Evolutionary conservation across 2,797 vertebrate species (phyloP), one percentile per base, ranked within the genome.

Genomic region (Sitta carolinensis): DNA sequence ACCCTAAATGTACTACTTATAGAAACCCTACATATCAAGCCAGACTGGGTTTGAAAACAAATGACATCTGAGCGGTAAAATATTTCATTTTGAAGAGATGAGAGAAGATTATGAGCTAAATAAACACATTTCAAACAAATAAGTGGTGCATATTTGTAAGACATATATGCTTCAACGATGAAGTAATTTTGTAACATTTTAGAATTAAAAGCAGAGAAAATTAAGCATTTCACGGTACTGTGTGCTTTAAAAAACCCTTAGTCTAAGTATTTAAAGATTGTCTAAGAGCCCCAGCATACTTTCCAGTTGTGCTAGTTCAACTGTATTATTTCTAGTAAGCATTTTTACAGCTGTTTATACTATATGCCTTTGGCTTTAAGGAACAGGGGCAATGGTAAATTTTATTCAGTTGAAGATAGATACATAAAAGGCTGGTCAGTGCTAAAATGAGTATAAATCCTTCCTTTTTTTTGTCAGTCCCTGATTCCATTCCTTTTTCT

Each of bases 1-100:
- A 86, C 85, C 14, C n/a, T 94, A 67, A 97, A 96, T 50, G 34
- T 83, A 32, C 45, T 97, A 38, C 80, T 96, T 62, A 38, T 74
- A 87, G 95, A 95, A 94, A 96, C 58, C 10, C 43, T 95, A 29
- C 59, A 47, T 45, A 84, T 57, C 22, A 95, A 91, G 29, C 59
- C 79, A 58, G 38, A 55, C 11, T n/a, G 52, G 27, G 30, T 90
- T 88, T 88, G 78, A 84, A 93, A 91, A 48, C 6, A 57, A 63
- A 42, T 70, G 8, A 61, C 21, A 87, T 52, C 75, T 79, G 42
- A 90, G 42, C 6, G 36, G 25, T 67, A 36, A 78, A 66, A 72
- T n/a, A 69, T 29, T 30, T 75, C 4, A 38, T 67, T 95, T 77
- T 83, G 42, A 79, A 91, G 45, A 66, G 26, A 68, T 43, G 16